These are phyloP conservation scores for Corythornis leucogaster DNA, from an alignment of 2,797 vertebrate species.

Conservation along the genomic window DNA sequence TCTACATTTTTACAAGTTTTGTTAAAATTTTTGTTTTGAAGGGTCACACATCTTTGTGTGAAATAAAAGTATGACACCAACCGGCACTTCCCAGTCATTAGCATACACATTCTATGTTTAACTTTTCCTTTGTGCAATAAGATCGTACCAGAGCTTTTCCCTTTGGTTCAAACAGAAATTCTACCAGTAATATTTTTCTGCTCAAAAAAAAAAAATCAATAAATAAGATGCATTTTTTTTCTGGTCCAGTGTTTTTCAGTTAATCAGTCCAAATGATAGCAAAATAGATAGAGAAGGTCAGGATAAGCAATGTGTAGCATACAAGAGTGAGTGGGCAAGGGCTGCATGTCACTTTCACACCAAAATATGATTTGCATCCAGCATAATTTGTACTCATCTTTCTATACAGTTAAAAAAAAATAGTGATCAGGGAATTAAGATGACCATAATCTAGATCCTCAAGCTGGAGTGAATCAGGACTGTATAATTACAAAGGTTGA, in stretches of 20 bases:
- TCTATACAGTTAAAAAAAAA: neutral
- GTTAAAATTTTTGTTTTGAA: neutral
- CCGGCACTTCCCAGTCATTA: slow-evolving; percentile 46
- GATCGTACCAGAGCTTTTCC: neutral
- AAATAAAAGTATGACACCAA: slow-evolving; percentile 37
- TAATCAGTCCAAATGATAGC: neutral
- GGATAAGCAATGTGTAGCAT: neutral
- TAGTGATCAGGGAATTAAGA: neutral
- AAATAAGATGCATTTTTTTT: neutral
- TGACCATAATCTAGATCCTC: neutral
- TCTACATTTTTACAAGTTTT: slow-evolving; percentile 29
- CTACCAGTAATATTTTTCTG: neutral
- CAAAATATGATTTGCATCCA: neutral
- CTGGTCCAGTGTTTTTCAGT: neutral
- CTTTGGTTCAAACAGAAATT: neutral
- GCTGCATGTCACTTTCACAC: neutral
- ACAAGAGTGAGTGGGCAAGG: neutral
- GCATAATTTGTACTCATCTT: neutral
- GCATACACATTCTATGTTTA: neutral
- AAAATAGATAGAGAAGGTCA: neutral
- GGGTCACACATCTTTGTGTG: slow-evolving; percentile 34
- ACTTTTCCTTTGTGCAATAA: neutral
- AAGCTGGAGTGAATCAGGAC: neutral
- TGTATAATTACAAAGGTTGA: neutral
- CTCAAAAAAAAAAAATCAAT: neutral